phyloP scores from a whole-genome alignment of 2,113 vertebrate genomes.

The Trogon surrucura region DNA sequence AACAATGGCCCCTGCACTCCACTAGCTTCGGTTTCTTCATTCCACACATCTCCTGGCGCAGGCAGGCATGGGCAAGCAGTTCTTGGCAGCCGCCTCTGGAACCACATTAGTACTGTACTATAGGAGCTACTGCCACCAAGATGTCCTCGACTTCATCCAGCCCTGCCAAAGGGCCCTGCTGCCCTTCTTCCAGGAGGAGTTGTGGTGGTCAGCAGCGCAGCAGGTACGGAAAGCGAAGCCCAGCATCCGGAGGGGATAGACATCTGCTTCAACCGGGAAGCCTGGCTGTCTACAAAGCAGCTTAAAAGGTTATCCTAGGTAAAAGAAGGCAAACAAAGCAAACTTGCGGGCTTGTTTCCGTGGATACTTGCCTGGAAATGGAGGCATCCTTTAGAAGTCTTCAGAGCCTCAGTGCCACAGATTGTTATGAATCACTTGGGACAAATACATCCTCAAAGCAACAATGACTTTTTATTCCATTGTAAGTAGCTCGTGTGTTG shows the following conservation, averaged over 20 bases:
- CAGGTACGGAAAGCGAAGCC: slow-evolving; percentile 7
- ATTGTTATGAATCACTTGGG: slow-evolving; percentile 71
- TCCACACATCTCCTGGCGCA: slow-evolving; percentile 12
- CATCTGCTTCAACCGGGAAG: slow-evolving; percentile 11
- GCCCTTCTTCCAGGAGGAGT: neutral
- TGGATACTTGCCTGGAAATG: slow-evolving; percentile 70
- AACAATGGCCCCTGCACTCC: neutral
- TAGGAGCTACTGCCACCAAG: neutral
- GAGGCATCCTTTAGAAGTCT: slow-evolving; percentile 67
- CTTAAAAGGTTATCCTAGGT: slow-evolving; percentile 71
- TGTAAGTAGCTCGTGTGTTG: slow-evolving; percentile 71
- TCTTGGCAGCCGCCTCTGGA: slow-evolving; percentile 42
- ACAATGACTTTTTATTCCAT: slow-evolving; percentile 70
- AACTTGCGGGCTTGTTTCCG: slow-evolving; percentile 65
- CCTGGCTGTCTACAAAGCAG: slow-evolving; percentile 18
- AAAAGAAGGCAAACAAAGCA: slow-evolving; percentile 63
- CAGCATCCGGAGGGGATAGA: neutral
- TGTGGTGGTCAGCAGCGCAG: neutral
- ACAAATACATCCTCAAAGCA: slow-evolving; percentile 71
- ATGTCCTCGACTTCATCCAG: neutral
- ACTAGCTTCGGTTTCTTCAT: neutral
- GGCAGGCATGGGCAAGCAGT: slow-evolving; percentile 31
- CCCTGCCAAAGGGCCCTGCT: accelerated
- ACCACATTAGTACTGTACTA: neutral
- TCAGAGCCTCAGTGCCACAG: slow-evolving; percentile 51